A percentile compares a stretch with the other conserved stretches of the same genome.
phyloP scores from a whole-genome alignment of 1,140 invertebrate genomes.

The Lysiphlebus fabarum region DNA sequence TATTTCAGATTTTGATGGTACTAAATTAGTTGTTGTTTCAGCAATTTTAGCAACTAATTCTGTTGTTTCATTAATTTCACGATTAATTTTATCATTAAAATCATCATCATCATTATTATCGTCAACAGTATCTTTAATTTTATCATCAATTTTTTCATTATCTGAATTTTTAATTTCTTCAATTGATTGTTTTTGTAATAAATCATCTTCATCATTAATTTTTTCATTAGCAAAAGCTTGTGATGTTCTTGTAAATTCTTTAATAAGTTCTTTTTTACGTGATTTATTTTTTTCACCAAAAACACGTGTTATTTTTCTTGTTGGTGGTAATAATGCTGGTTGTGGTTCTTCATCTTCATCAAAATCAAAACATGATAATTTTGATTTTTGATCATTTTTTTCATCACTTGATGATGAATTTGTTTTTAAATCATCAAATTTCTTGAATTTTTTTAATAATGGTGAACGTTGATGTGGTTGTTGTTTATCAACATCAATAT shows the following conservation, averaged over 20 bases:
- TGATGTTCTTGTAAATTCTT: slow-evolving; percentile 47
- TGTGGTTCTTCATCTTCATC: slow-evolving; percentile 53
- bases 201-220: slow-evolving; percentile 26
- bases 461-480: slow-evolving; percentile 24
- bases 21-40: slow-evolving; percentile 6
- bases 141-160: slow-evolving; percentile 8
- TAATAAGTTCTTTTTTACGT: slow-evolving; percentile 52
- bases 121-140: slow-evolving; percentile 17
- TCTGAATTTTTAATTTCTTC: slow-evolving; percentile 4
- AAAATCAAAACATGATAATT: slow-evolving; percentile 60
- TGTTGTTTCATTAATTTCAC: slow-evolving; percentile 23
- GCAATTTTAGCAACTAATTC: slow-evolving; percentile 23
- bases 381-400: slow-evolving; percentile 45
- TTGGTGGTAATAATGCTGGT: slow-evolving; percentile 46
- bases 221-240: slow-evolving; percentile 44
- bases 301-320: slow-evolving; percentile 53
- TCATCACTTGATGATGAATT: slow-evolving; percentile 33
- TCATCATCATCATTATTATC: slow-evolving; percentile 16
- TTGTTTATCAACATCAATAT: background rate
- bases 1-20: background rate
- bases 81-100: slow-evolving; percentile 13
- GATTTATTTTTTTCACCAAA: slow-evolving; percentile 47
- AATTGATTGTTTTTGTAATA: slow-evolving; percentile 24
- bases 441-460: slow-evolving; percentile 20
- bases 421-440: slow-evolving; percentile 29